These are phyloP conservation scores for Bembecia ichneumoniformis DNA, from an alignment of 2,888 invertebrate species.

Conservation along the genomic window DNA sequence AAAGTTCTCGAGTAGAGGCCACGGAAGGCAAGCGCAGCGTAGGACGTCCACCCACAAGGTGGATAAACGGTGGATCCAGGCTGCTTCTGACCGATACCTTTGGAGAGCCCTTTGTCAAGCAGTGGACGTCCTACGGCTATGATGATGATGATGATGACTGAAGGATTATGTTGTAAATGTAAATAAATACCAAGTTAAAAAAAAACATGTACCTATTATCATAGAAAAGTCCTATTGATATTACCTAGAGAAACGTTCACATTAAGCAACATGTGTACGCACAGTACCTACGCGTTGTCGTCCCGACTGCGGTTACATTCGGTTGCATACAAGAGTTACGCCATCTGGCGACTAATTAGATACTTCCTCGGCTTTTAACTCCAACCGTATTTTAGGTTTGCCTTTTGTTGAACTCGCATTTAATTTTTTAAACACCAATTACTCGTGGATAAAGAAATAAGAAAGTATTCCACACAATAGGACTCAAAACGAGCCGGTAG, in stretches of 20 bases:
- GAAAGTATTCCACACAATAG: slow-evolving; percentile 57
- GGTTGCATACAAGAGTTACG: slow-evolving; percentile 12
- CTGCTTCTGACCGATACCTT: too few species aligned
- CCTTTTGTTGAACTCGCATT: slow-evolving; percentile 45
- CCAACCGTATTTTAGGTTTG: slow-evolving; percentile 25
- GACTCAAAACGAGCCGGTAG: slow-evolving; percentile 27
- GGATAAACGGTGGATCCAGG: too few species aligned
- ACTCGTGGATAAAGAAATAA: slow-evolving; percentile 41
- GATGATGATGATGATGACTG: too few species aligned
- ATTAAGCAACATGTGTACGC: not conserved
- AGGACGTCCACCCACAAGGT: too few species aligned
- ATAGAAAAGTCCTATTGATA: too few species aligned
- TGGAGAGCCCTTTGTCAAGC: too few species aligned
- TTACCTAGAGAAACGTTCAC: not conserved
- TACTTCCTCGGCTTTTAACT: slow-evolving; percentile 58
- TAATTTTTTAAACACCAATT: slow-evolving; percentile 55
- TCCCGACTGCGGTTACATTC: not conserved
- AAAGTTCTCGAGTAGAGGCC: too few species aligned
- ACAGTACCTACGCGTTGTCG: not conserved
- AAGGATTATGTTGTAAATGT: too few species aligned
- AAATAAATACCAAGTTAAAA: too few species aligned
- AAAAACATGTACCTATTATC: too few species aligned
- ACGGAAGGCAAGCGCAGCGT: too few species aligned
- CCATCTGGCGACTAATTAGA: slow-evolving; percentile 58
- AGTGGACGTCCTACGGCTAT: too few species aligned